These are phyloP conservation scores for Troides helena DNA, from an alignment of 2,888 invertebrate genomes.

Conservation along the genomic window DNA sequence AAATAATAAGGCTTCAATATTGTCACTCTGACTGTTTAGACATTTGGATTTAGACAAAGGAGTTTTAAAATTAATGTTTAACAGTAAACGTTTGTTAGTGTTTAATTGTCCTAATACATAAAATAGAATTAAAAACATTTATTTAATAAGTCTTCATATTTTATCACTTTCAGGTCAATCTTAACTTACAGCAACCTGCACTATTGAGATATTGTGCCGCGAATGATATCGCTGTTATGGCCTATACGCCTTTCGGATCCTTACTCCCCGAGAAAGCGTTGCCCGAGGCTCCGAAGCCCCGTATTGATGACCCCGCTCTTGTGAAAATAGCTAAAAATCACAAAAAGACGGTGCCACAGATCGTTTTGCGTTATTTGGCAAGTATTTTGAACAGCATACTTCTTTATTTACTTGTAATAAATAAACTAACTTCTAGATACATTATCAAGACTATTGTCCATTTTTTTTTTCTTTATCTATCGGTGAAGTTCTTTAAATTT, in stretches of 20 bases:
- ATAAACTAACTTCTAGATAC: too few species aligned
- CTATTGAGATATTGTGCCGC: slow-evolving; percentile 84
- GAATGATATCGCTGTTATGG: slow-evolving; percentile 83
- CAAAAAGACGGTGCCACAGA: slow-evolving; percentile 83
- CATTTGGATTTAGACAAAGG: not conserved
- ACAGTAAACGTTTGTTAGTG: not conserved
- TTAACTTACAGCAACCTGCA: slow-evolving; percentile 85
- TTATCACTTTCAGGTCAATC: slow-evolving; percentile 64
- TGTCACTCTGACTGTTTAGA: not conserved
- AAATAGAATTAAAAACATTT: not conserved
- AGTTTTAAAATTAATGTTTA: not conserved
- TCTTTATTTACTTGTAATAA: too few species aligned
- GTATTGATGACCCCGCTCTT: slow-evolving; percentile 77
- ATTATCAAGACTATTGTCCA: too few species aligned
- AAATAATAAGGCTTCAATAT: not conserved
- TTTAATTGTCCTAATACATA: not conserved
- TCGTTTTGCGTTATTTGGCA: slow-evolving; percentile 84
- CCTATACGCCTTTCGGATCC: slow-evolving; percentile 86
- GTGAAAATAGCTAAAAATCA: slow-evolving; percentile 79
- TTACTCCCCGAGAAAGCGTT: slow-evolving; percentile 64
- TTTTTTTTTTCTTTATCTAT: too few species aligned
- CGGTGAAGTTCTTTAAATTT: too few species aligned
- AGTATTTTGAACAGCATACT: slow-evolving; percentile 26
- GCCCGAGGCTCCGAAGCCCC: slow-evolving; percentile 72
- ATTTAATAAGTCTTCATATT: not conserved